Evolutionary conservation across 1,140 invertebrate genomes (phyloP), one percentile per base, ranked within the genome.

Genomic region (Gonatopus flavifemur): DNA sequence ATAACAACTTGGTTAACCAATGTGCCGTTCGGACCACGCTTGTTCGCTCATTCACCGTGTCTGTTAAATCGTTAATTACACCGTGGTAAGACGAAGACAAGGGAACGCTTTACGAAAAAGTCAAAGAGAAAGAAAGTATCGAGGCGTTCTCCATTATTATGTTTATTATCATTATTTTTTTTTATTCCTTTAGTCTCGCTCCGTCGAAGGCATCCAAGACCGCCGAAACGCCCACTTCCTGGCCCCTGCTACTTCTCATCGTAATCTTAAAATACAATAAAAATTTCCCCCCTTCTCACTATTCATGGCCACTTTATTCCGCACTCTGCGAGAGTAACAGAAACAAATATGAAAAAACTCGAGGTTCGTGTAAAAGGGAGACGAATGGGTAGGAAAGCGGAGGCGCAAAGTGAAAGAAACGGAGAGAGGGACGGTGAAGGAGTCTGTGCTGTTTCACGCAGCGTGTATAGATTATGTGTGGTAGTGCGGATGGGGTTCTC

Each of bases 1-100:
- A 74, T 70, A 72, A 72, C 67, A 64, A 69, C 63, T 73, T 65
- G 66, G 56, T 67, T 63, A 67, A 64, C 52, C 62, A 51, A 62
- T 61, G 59, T 49, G 43, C 48, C 36, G 39, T 28, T 33, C 43
- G n/a, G n/a, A n/a, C n/a, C n/a, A n/a, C 16, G 22, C 39, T 55
- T 52, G 55, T 61, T 59, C 10, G 62, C 57, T 69, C 66, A 59
- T 65, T 38, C 58, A 58, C 55, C 59, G 64, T 59, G 65, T 67
- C 67, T 64, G 66, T 70, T 72, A 70, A 73, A 76, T 72, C 62
- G 62, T 65, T 73, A 71, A 75, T 74, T 73, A 67, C 53, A 52
- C 36, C 31, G 40, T 25, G 30, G 20, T 21, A 44, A 48, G 21
- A 21, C 28, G 21, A 46, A n/a, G 18, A 19, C 5, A 8, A 13